Conservation (phyloP, 2,797 vertebrate species). For the Pelodytes ibericus region DNA sequence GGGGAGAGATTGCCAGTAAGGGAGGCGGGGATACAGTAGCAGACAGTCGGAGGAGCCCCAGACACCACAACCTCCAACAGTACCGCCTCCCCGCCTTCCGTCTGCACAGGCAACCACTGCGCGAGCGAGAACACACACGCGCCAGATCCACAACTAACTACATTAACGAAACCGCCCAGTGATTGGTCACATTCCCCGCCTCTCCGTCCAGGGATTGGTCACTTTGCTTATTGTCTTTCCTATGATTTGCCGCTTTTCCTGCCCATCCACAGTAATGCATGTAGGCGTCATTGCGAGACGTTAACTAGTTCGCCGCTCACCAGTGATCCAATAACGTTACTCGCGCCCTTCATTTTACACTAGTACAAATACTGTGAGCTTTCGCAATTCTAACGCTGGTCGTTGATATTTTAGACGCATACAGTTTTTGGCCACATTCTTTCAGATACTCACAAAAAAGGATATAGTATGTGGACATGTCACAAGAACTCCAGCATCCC, state of each 20-base stretch:
- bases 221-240: neutral
- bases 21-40: neutral
- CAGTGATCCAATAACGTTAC: no score
- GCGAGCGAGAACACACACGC: conserved; percentile 49
- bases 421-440: no score
- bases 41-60: conserved; percentile 28
- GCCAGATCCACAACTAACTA: no score
- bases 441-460: no score
- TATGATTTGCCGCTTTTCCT: conserved; percentile 4
- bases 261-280: neutral
- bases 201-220: conserved; percentile 22
- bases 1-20: neutral
- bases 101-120: conserved; percentile 47
- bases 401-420: no score
- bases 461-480: no score
- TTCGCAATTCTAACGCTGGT: no score
- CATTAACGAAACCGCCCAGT: conserved; percentile 13
- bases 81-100: conserved; percentile 40
- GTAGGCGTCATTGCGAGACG: neutral
- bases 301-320: neutral
- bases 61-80: conserved; percentile 16
- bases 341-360: no score
- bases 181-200: conserved; percentile 13
- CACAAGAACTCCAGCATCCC: no score
- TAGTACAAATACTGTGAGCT: no score